Evolutionary conservation across 2,113 vertebrate species (phyloP).

Genomic region (Calyptommatus sinebrachiatus): DNA sequence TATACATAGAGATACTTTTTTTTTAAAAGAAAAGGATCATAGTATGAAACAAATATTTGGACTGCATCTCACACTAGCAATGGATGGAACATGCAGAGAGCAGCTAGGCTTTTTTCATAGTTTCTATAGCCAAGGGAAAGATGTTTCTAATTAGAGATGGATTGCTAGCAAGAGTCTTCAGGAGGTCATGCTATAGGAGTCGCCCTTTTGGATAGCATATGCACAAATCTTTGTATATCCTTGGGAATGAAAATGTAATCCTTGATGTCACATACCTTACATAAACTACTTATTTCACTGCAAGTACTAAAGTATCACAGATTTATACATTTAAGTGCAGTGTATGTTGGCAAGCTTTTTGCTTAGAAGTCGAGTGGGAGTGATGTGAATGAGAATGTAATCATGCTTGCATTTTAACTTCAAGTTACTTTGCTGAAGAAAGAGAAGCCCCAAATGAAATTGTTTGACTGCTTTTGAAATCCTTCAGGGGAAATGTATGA

Average conservation of each 20-base stretch:
- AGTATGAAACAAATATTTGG: not conserved
- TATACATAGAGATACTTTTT: not conserved
- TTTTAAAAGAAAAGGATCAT: too few relatives aligned
- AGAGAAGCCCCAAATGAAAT: constrained; percentile 23
- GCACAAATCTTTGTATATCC: constrained; percentile 26
- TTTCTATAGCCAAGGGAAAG: constrained; percentile 26
- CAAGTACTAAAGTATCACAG: constrained; percentile 30
- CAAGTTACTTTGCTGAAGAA: constrained; percentile 3
- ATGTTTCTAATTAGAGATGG: constrained; percentile 66
- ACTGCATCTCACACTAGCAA: constrained; percentile 12
- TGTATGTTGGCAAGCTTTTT: not conserved
- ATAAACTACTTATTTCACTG: constrained; percentile 32
- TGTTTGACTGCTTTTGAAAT: constrained; percentile 2
- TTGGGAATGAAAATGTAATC: constrained; percentile 45
- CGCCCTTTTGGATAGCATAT: constrained; percentile 39
- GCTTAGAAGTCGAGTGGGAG: constrained; percentile 4
- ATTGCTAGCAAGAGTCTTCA: constrained; percentile 36
- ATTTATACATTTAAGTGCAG: not conserved
- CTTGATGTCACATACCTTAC: constrained; percentile 25
- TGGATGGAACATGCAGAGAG: constrained; percentile 20
- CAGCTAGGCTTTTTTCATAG: constrained; percentile 40
- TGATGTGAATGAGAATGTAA: constrained; percentile 12
- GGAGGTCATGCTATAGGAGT: constrained; percentile 45
- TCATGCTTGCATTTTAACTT: not conserved
- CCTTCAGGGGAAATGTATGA: not conserved